Conservation (phyloP, 2,888 invertebrate species). For the Leptinotarsa rubiginosa region DNA sequence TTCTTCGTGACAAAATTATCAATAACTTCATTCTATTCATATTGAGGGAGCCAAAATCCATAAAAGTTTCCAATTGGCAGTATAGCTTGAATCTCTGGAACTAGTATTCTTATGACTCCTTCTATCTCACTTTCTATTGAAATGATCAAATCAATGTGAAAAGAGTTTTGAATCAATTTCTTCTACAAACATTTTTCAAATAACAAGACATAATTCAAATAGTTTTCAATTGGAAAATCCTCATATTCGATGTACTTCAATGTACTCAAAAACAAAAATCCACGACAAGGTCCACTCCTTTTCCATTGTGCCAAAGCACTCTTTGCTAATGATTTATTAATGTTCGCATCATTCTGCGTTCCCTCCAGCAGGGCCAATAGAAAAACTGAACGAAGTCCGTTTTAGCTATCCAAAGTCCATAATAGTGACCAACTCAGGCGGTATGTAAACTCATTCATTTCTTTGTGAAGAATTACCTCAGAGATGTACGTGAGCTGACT, state of each 20-base stretch:
- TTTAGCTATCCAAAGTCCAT: background rate
- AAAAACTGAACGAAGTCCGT: background rate
- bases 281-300: background rate
- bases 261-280: background rate
- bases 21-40: too few species aligned
- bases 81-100: too few species aligned
- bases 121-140: too few species aligned
- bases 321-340: background rate
- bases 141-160: too few species aligned
- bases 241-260: background rate
- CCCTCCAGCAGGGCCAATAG: background rate
- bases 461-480: background rate
- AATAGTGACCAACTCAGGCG: background rate
- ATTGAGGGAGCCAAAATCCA: too few species aligned
- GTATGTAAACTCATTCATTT: background rate
- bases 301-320: background rate
- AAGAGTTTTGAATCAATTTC: too few species aligned
- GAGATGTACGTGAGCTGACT: background rate
- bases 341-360: background rate
- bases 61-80: too few species aligned
- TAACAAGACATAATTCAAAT: too few species aligned
- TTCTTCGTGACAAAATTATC: too few species aligned
- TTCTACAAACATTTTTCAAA: too few species aligned
- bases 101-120: too few species aligned
- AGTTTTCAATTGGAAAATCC: too few species aligned